Evolutionary conservation across 1,140 invertebrate genomes (phyloP).

Genomic region (Drosophila repleta): DNA sequence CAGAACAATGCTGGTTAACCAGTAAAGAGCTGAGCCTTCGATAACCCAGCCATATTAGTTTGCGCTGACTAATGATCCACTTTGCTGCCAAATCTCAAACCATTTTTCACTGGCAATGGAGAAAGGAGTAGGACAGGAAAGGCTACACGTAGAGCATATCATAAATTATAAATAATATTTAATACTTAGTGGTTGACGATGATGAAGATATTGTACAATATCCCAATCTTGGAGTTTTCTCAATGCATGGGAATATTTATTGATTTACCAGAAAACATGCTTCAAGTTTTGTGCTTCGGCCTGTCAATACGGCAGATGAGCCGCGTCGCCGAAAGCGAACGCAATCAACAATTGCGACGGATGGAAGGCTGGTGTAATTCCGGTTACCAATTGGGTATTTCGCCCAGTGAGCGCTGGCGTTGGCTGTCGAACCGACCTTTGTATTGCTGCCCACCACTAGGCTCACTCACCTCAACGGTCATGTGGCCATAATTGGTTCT

Average conservation of each 20-base stretch:
- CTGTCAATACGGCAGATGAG: neutral
- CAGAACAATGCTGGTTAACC: constrained; percentile 15
- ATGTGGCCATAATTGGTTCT: constrained; percentile 11
- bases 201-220: neutral
- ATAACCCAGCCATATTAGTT: neutral
- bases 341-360: neutral
- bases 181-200: neutral
- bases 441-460: neutral
- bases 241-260: neutral
- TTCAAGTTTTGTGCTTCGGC: neutral
- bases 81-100: neutral
- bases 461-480: neutral
- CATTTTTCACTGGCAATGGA: neutral
- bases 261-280: neutral
- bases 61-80: neutral
- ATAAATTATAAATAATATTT: neutral
- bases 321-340: neutral
- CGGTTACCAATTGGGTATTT: neutral
- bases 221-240: too few relatives aligned
- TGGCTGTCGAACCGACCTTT: neutral
- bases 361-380: neutral
- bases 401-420: neutral
- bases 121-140: too few relatives aligned
- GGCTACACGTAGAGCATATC: too few relatives aligned
- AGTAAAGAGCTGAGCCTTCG: neutral